Percentiles rank a stretch among this genome's conserved stretches.
These are phyloP conservation scores for Sanderia malayensis DNA, from an alignment of 30 jellyfish, hydroid and myxozoan genomes.

Conservation along the genomic window DNA sequence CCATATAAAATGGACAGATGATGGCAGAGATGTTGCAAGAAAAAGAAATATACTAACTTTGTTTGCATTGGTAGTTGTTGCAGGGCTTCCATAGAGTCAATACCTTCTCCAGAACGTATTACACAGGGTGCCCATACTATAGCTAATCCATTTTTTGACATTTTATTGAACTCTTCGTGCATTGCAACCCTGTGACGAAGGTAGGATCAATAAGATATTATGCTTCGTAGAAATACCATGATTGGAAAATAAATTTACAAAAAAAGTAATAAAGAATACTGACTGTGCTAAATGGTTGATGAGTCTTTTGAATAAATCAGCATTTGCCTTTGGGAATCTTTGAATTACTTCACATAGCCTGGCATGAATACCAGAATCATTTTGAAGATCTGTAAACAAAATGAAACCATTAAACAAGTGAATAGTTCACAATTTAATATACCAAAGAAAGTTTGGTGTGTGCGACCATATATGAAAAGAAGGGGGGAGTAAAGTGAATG, in stretches of 20 bases:
- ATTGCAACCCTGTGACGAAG: constrained; percentile 66
- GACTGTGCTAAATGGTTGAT: constrained; percentile 86
- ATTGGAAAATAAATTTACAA: neutral
- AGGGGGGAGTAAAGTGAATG: too few relatives aligned
- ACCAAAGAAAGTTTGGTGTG: too few relatives aligned
- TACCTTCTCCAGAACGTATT: constrained; percentile 67
- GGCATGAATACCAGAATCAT: constrained; percentile 62
- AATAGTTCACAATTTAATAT: too few relatives aligned
- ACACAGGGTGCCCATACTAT: constrained; percentile 97
- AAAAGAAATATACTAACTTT: constrained; percentile 15
- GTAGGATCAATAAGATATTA: neutral
- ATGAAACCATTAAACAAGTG: too few relatives aligned
- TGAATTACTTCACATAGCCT: constrained; percentile 75
- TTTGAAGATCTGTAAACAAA: constrained; percentile 60
- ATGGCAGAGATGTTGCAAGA: neutral
- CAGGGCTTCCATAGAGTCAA: constrained; percentile 85
- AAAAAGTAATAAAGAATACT: neutral
- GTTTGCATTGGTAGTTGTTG: constrained; percentile 85
- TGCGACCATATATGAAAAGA: too few relatives aligned
- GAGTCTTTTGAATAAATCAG: constrained; percentile 60
- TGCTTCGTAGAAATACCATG: neutral
- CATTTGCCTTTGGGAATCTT: constrained; percentile 78
- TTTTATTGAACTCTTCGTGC: constrained; percentile 77
- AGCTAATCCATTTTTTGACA: constrained; percentile 91
- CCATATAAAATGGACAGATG: neutral